These are phyloP conservation scores for Palythoa grandiflora DNA, from an alignment of 92 coral and sea anemone species.

Conservation along the genomic window DNA sequence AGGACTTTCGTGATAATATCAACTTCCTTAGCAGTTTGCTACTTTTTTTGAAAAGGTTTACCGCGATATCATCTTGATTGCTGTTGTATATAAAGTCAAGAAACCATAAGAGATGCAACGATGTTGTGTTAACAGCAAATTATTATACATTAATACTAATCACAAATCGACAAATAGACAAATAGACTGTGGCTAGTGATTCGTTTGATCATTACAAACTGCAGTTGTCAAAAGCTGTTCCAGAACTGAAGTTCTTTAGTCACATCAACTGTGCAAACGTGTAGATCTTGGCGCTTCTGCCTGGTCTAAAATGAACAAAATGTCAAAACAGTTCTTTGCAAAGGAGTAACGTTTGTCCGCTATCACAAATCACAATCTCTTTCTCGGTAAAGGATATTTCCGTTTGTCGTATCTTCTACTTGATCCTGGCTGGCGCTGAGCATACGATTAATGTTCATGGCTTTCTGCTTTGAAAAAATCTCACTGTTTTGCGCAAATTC, in stretches of 20 bases:
- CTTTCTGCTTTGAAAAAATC: background rate
- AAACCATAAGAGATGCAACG: background rate
- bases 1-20: background rate
- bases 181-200: background rate
- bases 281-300: background rate
- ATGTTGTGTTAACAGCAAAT: conserved; percentile 14
- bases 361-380: conserved; percentile 41
- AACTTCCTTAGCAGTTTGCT: background rate
- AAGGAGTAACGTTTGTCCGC: conserved; percentile 10
- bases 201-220: background rate
- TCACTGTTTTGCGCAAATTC: background rate
- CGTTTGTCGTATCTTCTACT: background rate
- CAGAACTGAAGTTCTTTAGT: background rate
- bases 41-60: background rate
- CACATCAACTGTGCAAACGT: background rate
- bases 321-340: background rate
- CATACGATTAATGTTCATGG: background rate
- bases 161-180: background rate
- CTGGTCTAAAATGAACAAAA: conserved; percentile 5
- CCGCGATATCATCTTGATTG: conserved; percentile 20
- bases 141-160: conserved; percentile 17
- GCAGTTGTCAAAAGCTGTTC: background rate
- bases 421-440: background rate
- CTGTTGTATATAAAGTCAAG: background rate
- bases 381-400: conserved; percentile 38